Evolutionary conservation across 2,797 vertebrate species (phyloP).

Genomic region (Heterohyrax brucei): DNA sequence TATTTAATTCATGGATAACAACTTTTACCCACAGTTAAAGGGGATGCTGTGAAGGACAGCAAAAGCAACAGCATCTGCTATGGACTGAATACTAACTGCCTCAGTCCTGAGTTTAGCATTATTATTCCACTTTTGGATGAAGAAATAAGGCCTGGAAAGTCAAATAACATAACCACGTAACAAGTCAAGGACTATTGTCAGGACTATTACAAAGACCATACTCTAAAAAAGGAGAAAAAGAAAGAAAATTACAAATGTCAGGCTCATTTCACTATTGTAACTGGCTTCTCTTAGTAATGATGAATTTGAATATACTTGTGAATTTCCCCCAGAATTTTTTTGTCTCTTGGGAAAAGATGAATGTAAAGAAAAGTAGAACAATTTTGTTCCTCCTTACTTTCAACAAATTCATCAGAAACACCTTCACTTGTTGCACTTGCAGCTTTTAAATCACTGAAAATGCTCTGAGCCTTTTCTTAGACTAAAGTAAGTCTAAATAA

Average conservation of each 20-base stretch:
- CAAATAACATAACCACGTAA: not conserved
- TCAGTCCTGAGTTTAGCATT: not conserved
- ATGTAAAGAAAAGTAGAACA: not conserved
- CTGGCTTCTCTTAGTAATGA: not conserved
- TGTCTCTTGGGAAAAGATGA: not conserved
- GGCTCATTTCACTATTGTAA: not conserved
- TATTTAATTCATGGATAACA: not conserved
- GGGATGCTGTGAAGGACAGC: not conserved
- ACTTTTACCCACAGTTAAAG: not conserved
- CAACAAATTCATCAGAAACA: too few relatives aligned
- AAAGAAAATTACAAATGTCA: not conserved
- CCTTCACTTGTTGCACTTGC: too few relatives aligned
- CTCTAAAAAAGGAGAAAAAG: not conserved
- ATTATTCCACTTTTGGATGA: fast-evolving
- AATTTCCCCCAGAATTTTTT: not conserved
- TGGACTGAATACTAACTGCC: not conserved
- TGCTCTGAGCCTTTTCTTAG: too few relatives aligned
- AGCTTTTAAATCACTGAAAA: too few relatives aligned
- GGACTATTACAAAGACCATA: not conserved
- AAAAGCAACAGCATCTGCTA: not conserved
- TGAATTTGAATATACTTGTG: not conserved
- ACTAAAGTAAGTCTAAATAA: too few relatives aligned
- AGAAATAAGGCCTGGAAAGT: not conserved
- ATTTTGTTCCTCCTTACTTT: not conserved
- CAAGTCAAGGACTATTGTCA: too few relatives aligned